A percentile compares a stretch with the other conserved stretches of the same genome.
These are phyloP conservation scores for Tipula helvola DNA, from an alignment of 2,888 invertebrate species.

Conservation along the genomic window DNA sequence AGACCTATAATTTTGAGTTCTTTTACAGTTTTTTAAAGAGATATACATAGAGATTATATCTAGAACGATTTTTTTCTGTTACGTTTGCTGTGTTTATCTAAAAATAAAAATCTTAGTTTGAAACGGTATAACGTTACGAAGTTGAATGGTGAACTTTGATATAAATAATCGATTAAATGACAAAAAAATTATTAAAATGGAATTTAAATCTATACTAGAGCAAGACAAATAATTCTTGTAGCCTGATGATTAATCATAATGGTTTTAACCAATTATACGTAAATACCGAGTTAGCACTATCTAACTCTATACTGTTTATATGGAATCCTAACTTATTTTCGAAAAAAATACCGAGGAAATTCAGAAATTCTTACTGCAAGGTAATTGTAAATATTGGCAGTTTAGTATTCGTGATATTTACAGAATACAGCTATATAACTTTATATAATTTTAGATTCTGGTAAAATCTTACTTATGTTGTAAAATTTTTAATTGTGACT, in stretches of 20 bases:
- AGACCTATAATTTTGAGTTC: neutral
- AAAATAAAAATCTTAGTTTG: neutral
- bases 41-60: neutral
- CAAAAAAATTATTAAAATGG: neutral
- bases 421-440: no score
- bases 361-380: no score
- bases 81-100: neutral
- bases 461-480: no score
- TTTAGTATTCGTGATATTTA: no score
- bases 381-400: no score
- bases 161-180: neutral
- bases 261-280: neutral
- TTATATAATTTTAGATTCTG: no score
- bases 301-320: no score
- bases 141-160: neutral
- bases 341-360: no score
- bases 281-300: no score
- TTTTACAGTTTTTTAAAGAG: neutral
- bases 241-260: neutral
- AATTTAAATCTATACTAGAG: neutral
- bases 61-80: neutral
- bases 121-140: neutral
- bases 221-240: neutral
- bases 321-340: no score
- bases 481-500: no score